Evolutionary conservation across 2,113 vertebrate species (phyloP).

Genomic region (Macrotus californicus): DNA sequence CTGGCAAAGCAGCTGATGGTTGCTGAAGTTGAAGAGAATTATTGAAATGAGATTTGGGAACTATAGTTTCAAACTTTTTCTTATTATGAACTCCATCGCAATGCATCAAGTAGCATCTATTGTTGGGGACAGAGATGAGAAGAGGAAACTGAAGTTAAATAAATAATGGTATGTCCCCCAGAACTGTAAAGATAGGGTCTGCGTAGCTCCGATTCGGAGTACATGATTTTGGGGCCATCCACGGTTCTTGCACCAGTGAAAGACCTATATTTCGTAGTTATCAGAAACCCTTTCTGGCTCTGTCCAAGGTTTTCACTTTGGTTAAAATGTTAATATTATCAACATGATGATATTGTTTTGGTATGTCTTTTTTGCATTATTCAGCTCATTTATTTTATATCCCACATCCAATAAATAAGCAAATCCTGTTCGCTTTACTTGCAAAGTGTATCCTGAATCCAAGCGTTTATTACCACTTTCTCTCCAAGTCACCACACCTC

Average conservation of each 20-base stretch:
- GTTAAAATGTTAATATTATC: not conserved
- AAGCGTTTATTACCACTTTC: not conserved
- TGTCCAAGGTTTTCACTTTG: not conserved
- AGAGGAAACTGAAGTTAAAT: not conserved
- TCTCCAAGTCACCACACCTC: not conserved
- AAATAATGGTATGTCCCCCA: not conserved
- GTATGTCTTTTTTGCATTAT: not conserved
- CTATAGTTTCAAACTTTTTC: not conserved
- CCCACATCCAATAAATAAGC: not conserved
- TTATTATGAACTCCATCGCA: not conserved
- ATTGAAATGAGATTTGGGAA: not conserved
- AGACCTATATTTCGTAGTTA: not conserved
- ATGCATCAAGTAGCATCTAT: not conserved
- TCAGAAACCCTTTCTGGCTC: not conserved
- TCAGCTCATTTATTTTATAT: slow-evolving; percentile 13
- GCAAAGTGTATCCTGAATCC: not conserved
- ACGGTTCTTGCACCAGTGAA: not conserved
- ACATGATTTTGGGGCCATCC: not conserved
- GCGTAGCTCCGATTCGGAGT: not conserved
- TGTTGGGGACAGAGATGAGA: not conserved
- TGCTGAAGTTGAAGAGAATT: not conserved
- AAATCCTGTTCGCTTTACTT: not conserved
- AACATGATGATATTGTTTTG: not conserved
- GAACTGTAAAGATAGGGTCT: not conserved
- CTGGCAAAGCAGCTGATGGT: not conserved